Conservation (phyloP, 2,113 vertebrate genomes). For the Peromyscus maniculatus region DNA sequence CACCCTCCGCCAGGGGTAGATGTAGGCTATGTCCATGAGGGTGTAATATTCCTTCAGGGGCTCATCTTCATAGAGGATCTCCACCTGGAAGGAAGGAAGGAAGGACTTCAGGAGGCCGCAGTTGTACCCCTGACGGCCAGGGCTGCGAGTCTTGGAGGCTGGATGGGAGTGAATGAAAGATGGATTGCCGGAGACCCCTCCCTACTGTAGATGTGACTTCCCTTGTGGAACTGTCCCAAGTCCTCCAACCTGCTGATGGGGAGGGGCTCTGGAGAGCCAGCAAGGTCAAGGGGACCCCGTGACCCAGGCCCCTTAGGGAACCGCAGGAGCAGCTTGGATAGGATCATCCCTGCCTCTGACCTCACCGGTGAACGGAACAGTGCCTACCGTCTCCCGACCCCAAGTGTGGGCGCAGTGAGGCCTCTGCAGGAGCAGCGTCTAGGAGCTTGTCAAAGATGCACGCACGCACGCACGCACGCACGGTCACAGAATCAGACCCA, state of each 20-base stretch:
- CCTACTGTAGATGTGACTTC: background rate
- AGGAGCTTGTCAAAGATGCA: background rate
- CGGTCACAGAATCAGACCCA: background rate
- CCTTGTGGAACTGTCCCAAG: background rate
- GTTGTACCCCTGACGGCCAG: background rate
- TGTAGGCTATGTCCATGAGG: conserved; percentile 97
- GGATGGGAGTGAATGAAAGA: too few species aligned
- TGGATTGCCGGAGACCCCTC: background rate
- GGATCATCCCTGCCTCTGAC: too few species aligned
- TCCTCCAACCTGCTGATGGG: background rate
- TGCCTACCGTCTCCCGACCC: too few species aligned
- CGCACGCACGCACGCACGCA: background rate
- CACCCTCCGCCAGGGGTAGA: conserved; percentile 96
- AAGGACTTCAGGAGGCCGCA: background rate
- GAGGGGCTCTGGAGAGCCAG: background rate
- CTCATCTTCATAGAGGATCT: conserved; percentile 95
- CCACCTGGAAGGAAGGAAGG: conserved; percentile 88
- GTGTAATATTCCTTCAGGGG: conserved; percentile 97
- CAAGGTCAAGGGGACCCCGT: background rate
- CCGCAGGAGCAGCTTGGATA: background rate
- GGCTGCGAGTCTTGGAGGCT: background rate
- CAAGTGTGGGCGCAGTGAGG: background rate
- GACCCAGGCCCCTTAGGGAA: background rate
- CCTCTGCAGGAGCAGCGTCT: background rate
- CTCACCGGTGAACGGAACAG: too few species aligned